Base-by-base conservation (phyloP, 2,888 invertebrate genomes). In the Parthenolecanium corni region DNA sequence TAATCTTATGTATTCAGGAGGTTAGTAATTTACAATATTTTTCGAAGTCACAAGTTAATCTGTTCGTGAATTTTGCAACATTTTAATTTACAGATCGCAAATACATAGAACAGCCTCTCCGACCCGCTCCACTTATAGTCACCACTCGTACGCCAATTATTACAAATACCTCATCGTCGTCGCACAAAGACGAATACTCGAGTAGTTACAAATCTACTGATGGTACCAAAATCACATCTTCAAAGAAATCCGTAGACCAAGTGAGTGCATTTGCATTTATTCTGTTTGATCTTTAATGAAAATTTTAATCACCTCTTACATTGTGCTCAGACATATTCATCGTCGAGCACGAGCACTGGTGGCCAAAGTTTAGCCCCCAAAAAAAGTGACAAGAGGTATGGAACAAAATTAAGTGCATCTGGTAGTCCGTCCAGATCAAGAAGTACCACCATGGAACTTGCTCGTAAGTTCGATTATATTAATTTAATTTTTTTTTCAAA, bases 401-500 rank as follows among this genome's bases (percentile, higher is more conserved):
- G 84, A 62, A 67, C 66, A 38, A 66, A 77, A 78, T 67, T 78
- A 74, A 77, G 84, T 66, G 89, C 85, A 69, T 76, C 80, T 11
- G 85, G 86, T 0, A 88, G 88, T 64, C 88, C 89, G 1, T 88
- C 89, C 2, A 79, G 92, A 73, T 92, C 92, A 31, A 82, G 92
- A 69, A 91, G 87, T 72, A 82, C 90, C 36, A 93, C 92, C 1
- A 91, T 91, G 76, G 92, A 93, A 77, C 76, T 93, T 68, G 83
- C 86, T 70, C 77, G 88, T 89, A 78, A 82, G 82, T 79, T 72
- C 14, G 31, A 9, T 31, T 31, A 6, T 4, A 31, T 31, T 31
- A 31, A 31, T 6, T 31, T 31, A 31, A 6, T 31, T 31, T 4
- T 9, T 9, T 31, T 38, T 14, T 40, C 12, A 6, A 25, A 14